These are phyloP conservation scores for Clarias magur DNA, from an alignment of 2,113 vertebrate species.

Conservation along the genomic window DNA sequence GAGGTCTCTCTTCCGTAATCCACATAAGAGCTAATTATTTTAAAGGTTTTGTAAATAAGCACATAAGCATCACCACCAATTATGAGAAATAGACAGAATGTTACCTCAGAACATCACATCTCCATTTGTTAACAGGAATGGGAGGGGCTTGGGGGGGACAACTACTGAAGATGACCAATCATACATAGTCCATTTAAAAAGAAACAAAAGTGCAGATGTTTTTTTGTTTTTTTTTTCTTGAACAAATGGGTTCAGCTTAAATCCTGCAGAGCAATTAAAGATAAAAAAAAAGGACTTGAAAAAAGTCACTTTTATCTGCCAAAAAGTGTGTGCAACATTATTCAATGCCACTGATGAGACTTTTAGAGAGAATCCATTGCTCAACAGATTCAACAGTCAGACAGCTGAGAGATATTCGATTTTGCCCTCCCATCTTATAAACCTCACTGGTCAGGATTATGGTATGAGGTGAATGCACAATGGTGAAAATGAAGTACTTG, in stretches of 20 bases:
- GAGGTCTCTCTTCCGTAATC: background rate
- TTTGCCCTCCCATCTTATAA: background rate
- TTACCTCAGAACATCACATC: background rate
- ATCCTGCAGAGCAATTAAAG: background rate
- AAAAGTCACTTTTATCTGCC: background rate
- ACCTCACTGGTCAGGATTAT: background rate
- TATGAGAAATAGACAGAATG: background rate
- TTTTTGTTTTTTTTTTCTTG: background rate
- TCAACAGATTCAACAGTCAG: background rate
- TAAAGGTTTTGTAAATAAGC: background rate
- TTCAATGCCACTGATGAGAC: background rate
- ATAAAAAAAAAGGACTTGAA: background rate
- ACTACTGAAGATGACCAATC: background rate
- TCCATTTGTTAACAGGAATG: background rate
- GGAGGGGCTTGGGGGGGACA: too few relatives aligned
- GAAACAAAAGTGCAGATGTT: background rate
- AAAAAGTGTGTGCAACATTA: background rate
- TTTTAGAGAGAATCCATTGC: background rate
- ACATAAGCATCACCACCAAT: background rate
- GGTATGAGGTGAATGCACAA: background rate
- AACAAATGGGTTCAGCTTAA: background rate
- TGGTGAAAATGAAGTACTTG: background rate
- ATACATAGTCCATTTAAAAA: background rate
- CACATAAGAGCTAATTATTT: background rate
- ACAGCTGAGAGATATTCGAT: background rate